phyloP scores from a whole-genome alignment of 2,113 vertebrate species.

The Diadophis punctatus region DNA sequence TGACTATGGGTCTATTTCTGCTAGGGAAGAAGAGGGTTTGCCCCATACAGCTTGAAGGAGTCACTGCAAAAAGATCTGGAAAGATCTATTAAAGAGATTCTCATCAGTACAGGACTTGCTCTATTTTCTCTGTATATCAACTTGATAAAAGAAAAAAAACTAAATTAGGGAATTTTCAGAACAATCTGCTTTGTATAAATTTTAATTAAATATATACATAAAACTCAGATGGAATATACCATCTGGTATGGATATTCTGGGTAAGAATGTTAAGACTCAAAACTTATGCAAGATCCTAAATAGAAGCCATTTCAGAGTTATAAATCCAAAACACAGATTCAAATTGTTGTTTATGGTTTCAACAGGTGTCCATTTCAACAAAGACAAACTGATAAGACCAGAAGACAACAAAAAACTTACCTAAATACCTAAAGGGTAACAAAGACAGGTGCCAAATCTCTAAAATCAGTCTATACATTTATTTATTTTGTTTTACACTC shows the following conservation, averaged over 20 bases:
- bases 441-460: not conserved
- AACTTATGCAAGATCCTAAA: not conserved
- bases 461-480: not conserved
- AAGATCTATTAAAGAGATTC: not conserved
- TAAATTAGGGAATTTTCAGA: not conserved
- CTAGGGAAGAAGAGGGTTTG: not conserved
- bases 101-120: not conserved
- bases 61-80: not conserved
- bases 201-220: not conserved
- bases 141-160: not conserved
- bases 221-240: not conserved
- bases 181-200: not conserved
- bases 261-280: not conserved
- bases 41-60: not conserved
- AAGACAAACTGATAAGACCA: not conserved
- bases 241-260: not conserved
- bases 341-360: not conserved
- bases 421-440: not conserved
- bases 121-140: not conserved
- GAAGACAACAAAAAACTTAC: not conserved
- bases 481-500: not conserved
- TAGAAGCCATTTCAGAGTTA: not conserved
- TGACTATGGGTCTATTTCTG: not conserved
- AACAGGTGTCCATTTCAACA: not conserved
- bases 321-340: not conserved